Evolutionary conservation across 2,113 vertebrate genomes (phyloP).

Genomic region (Cinclus cinclus): DNA sequence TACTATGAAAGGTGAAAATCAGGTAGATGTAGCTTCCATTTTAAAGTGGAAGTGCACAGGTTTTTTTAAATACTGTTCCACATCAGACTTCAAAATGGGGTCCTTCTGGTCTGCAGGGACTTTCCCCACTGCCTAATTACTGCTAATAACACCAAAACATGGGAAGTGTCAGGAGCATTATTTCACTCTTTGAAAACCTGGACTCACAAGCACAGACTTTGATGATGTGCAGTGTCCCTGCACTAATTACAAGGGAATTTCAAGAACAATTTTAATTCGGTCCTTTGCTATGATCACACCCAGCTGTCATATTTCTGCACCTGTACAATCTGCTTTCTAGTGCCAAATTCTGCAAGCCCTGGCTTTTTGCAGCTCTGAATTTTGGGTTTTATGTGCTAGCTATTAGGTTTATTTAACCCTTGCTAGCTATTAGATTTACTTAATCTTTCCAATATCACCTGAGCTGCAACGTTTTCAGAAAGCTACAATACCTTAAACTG

Average conservation of each 20-base stretch:
- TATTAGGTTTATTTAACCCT: background rate
- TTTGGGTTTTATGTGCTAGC: background rate
- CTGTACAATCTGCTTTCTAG: conserved; percentile 1
- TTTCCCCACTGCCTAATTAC: background rate
- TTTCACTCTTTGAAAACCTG: conserved; percentile 9
- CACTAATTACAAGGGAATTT: conserved; percentile 39
- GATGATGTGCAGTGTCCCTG: conserved; percentile 35
- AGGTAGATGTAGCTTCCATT: background rate
- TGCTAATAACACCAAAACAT: background rate
- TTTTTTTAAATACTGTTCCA: background rate
- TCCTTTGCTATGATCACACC: background rate
- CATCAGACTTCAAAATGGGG: background rate
- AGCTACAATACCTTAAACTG: background rate
- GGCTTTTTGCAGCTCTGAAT: background rate
- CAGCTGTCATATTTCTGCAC: conserved; percentile 51
- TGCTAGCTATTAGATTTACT: background rate
- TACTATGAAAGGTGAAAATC: background rate
- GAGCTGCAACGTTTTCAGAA: background rate
- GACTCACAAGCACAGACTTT: background rate
- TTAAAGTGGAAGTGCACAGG: background rate
- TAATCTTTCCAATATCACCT: background rate
- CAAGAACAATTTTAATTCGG: background rate
- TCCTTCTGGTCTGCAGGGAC: background rate
- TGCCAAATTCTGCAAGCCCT: conserved; percentile 33
- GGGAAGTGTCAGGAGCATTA: background rate